These are phyloP conservation scores for Teleopsis dalmanni DNA, from an alignment of 1,140 invertebrate genomes.

Conservation along the genomic window DNA sequence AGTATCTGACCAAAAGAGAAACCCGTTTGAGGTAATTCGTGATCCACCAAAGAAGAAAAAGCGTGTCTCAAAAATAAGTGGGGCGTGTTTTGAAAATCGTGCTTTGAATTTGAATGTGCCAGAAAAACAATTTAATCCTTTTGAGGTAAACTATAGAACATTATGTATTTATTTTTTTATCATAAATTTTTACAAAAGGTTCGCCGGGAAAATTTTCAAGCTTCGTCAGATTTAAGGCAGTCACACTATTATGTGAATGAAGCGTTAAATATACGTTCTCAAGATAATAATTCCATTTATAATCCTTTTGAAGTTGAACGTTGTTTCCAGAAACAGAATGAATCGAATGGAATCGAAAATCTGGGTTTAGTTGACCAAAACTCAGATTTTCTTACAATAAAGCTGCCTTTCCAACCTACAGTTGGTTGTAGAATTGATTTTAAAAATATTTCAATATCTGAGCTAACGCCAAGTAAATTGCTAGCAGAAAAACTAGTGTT, in stretches of 20 bases:
- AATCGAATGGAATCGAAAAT: constrained; percentile 26
- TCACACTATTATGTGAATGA: constrained; percentile 31
- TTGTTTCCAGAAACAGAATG: neutral
- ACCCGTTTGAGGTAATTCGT: constrained; percentile 40
- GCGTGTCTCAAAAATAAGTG: constrained; percentile 15
- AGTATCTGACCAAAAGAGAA: constrained; percentile 5
- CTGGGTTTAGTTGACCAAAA: constrained; percentile 17
- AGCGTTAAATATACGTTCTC: constrained; percentile 31
- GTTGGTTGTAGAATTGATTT: constrained; percentile 41
- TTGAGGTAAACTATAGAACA: no score
- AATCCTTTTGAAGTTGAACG: constrained; percentile 42
- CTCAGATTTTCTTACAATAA: constrained; percentile 28
- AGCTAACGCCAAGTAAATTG: constrained; percentile 36
- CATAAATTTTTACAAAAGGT: constrained; percentile 23
- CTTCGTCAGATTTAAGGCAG: neutral
- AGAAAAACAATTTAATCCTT: constrained; percentile 41
- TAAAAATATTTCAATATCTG: constrained; percentile 26
- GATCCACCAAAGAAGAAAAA: constrained; percentile 42
- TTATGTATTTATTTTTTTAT: neutral
- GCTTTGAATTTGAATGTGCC: constrained; percentile 38
- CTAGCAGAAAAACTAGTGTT: constrained; percentile 38
- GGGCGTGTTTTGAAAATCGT: constrained; percentile 40
- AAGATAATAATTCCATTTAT: constrained; percentile 22
- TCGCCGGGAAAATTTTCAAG: neutral
- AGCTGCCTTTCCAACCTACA: constrained; percentile 34